Evolutionary conservation across 1,140 invertebrate species (phyloP), one percentile per base, ranked within the genome.

Genomic region (Polypedilum vanderplanki): DNA sequence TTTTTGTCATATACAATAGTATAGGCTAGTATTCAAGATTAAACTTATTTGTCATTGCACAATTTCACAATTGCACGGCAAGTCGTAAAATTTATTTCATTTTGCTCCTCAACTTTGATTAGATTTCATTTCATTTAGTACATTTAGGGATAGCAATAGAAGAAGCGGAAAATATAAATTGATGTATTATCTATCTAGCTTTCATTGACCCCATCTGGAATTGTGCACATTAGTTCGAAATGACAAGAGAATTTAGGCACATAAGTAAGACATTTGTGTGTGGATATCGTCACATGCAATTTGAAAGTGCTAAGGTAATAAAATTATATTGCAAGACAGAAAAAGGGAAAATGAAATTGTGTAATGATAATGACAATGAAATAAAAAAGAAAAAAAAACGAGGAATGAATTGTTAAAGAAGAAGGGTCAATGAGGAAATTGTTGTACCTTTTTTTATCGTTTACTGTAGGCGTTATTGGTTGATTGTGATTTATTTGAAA

Each of bases 301-400:
- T 57, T 8, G 10, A 57, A 57, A 57, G 8, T 57, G 46, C n/a
- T 57, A 57, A 57, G 46, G 46, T 57, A 57, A 57, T 57, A 57
- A 57, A 57, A 57, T 57, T 57, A 57, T 57, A 57, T 57, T 57
- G 46, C 12, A 57, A 57, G 46, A n/a, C 46, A 57, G 12, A 57
- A 57, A 46, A 57, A n/a, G 46, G n/a, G 46, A 15, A 57, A 33
- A 33, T 46, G 41, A 46, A 46, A 46, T 46, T 46, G 41, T 46
- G 15, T 46, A 46, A 12, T 46, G 41, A 46, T 33, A 33, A 33
- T 33, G 24, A 33, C 24, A 33, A 33, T 33, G 24, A 33, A 33
- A 33, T 3, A 5, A 33, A 3, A 5, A 33, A 3, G 5, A 33
- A 33, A 5, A 33, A 3, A 5, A 33, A 3, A 33, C 24, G 24